Conservation (phyloP, 2,113 vertebrate species). For the Brachyhypopomus gauderio region DNA sequence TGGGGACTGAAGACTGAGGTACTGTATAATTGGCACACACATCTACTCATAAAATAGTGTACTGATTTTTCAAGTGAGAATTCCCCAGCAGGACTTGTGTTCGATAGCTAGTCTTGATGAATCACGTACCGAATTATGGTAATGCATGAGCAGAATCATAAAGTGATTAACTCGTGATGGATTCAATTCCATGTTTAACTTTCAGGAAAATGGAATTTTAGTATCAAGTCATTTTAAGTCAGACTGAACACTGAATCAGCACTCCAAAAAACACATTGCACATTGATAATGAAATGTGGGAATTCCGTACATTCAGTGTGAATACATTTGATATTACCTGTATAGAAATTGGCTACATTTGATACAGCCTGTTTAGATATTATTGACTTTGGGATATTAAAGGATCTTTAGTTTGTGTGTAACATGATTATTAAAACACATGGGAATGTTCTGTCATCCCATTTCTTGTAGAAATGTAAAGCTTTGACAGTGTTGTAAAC, state of each 20-base stretch:
- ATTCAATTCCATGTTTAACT: no score
- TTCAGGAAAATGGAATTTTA: background rate
- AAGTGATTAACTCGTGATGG: no score
- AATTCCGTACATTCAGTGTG: background rate
- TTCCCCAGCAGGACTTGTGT: background rate
- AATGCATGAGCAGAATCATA: background rate
- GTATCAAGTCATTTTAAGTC: no score
- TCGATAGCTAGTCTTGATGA: background rate
- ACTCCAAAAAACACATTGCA: background rate
- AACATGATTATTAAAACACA: background rate
- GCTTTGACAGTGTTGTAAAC: background rate
- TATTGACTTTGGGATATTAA: background rate
- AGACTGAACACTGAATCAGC: no score
- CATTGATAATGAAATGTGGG: background rate
- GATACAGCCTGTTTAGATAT: background rate
- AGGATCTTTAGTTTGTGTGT: background rate
- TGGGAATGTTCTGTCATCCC: background rate
- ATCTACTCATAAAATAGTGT: background rate
- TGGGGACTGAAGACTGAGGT: conserved; percentile 10
- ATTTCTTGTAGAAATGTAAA: no score
- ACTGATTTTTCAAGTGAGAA: background rate
- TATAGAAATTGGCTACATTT: background rate
- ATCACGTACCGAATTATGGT: background rate
- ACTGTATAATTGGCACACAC: background rate
- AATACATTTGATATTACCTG: background rate